Conservation (phyloP, 2,888 invertebrate species). For the Gastracanthus pulcherrimus region DNA sequence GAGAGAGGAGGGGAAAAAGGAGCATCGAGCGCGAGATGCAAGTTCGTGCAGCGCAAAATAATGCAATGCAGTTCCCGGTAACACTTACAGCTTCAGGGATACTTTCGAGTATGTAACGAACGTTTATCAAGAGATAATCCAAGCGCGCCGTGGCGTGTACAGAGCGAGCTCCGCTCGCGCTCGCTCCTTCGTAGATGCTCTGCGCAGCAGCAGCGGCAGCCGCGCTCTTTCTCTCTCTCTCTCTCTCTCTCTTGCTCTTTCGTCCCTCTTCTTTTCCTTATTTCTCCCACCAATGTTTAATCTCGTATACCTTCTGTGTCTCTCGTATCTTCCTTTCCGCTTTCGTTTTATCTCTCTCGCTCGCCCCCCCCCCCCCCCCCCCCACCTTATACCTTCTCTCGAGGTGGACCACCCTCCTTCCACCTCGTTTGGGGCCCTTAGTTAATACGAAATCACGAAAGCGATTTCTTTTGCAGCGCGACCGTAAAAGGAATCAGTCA, state of each 20-base stretch:
- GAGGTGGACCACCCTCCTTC: conserved; percentile 16
- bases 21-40: conserved; percentile 40
- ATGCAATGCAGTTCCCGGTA: conserved; percentile 55
- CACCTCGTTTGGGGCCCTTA: not conserved
- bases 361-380: not conserved
- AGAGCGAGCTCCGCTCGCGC: conserved; percentile 22
- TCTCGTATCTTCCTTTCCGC: conserved; percentile 26
- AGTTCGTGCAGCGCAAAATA: conserved; percentile 54
- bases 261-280: conserved; percentile 3
- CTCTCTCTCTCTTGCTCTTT: not conserved
- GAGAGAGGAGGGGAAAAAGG: conserved; percentile 12
- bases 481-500: conserved; percentile 46
- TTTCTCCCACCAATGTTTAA: conserved; percentile 44
- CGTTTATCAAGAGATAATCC: conserved; percentile 61
- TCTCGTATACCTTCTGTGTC: conserved; percentile 7
- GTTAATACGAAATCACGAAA: conserved; percentile 53
- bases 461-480: conserved; percentile 23
- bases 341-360: conserved; percentile 48
- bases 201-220: conserved; percentile 18
- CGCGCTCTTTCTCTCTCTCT: conserved; percentile 20
- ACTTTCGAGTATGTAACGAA: conserved; percentile 58
- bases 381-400: not conserved
- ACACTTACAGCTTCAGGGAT: conserved; percentile 55
- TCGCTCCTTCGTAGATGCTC: conserved; percentile 3
- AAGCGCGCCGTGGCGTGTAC: conserved; percentile 47